These are phyloP conservation scores for Sminthurinus aureus DNA, from an alignment of 2,888 invertebrate species.

Conservation along the genomic window DNA sequence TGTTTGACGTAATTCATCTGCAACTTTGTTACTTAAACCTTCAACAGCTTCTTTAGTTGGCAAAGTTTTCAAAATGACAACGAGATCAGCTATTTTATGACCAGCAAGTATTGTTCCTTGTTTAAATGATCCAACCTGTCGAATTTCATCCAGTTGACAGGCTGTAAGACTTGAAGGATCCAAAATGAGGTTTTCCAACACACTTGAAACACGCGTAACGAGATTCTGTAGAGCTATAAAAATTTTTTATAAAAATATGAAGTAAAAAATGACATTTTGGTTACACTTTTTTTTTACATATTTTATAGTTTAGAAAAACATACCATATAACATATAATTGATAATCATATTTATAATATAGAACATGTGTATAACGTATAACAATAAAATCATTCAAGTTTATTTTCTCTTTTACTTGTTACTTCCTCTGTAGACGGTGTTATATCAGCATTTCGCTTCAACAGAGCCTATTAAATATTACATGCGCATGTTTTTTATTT, in stretches of 20 bases:
- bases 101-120: conserved; percentile 97
- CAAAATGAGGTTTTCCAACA: conserved; percentile 91
- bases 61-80: conserved; percentile 93
- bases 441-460: conserved; percentile 91
- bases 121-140: conserved; percentile 97
- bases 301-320: too few relatives aligned
- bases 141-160: conserved; percentile 92
- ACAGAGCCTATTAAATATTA: conserved; percentile 72
- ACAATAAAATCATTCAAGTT: too few relatives aligned
- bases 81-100: conserved; percentile 94
- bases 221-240: conserved; percentile 78
- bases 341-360: too few relatives aligned
- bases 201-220: conserved; percentile 93
- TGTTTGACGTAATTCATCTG: conserved; percentile 75
- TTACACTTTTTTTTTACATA: too few relatives aligned
- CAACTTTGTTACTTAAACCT: conserved; percentile 85
- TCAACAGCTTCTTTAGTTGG: conserved; percentile 96
- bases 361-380: too few relatives aligned
- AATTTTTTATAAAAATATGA: too few relatives aligned
- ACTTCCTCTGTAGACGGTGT: conserved; percentile 91
- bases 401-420: conserved; percentile 73
- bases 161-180: conserved; percentile 94
- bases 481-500: too few relatives aligned
- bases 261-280: too few relatives aligned
- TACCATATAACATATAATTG: too few relatives aligned